A percentile compares a stretch with the other conserved stretches of the same genome.
phyloP scores from a whole-genome alignment of 2,888 invertebrate species.

The Eupithecia centaureata region DNA sequence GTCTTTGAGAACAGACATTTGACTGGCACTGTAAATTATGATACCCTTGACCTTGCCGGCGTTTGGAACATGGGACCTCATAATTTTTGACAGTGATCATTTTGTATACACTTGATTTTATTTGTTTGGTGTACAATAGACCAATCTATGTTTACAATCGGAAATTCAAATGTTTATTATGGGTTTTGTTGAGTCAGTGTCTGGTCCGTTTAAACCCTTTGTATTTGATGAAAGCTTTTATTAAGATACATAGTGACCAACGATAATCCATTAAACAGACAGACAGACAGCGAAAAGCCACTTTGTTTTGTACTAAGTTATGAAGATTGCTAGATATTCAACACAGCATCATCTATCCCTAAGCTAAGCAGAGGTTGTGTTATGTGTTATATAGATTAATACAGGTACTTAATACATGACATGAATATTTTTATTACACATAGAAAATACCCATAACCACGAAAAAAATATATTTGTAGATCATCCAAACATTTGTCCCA shows the following conservation, averaged over 20 bases:
- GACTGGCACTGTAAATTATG: neutral
- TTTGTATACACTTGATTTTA: slow-evolving; percentile 17
- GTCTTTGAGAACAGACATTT: no score
- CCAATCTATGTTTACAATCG: slow-evolving; percentile 26
- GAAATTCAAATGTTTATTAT: slow-evolving; percentile 5
- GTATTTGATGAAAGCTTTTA: slow-evolving; percentile 1
- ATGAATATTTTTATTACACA: no score
- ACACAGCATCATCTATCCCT: no score
- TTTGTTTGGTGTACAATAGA: slow-evolving; percentile 28
- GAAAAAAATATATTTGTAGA: no score
- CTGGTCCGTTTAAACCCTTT: neutral
- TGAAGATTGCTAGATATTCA: no score
- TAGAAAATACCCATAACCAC: no score
- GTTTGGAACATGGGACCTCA: slow-evolving; percentile 13
- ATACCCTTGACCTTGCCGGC: slow-evolving; percentile 14
- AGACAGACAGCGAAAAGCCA: no score
- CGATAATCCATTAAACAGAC: neutral
- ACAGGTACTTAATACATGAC: no score
- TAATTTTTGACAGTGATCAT: slow-evolving; percentile 20
- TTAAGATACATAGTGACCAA: neutral
- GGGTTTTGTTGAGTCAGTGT: slow-evolving; percentile 9
- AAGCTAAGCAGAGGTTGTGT: no score
- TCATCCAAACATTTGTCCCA: no score
- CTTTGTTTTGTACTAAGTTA: no score
- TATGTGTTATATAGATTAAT: no score